A percentile compares a stretch with the other conserved stretches of the same genome.
phyloP scores from a whole-genome alignment of 2,888 invertebrate genomes.

The Prosapia bicincta region DNA sequence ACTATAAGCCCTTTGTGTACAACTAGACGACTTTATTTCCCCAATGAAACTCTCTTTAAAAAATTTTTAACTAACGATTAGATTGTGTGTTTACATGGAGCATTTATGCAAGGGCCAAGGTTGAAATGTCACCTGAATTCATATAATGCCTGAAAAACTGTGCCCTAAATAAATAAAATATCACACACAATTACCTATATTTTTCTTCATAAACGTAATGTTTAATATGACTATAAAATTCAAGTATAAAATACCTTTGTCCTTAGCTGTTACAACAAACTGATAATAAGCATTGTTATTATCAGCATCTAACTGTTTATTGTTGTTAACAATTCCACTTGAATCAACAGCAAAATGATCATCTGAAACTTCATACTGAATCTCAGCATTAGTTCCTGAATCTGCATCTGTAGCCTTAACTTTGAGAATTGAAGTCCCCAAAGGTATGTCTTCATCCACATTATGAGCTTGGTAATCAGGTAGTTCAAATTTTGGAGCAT shows the following conservation, averaged over 20 bases:
- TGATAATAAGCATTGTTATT: slow-evolving; percentile 96
- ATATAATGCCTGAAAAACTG: too few species aligned
- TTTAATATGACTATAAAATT: too few species aligned
- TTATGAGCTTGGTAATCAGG: slow-evolving; percentile 97
- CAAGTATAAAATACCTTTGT: slow-evolving; percentile 71
- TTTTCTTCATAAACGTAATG: too few species aligned
- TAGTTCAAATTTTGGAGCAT: slow-evolving; percentile 92
- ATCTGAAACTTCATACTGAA: slow-evolving; percentile 86
- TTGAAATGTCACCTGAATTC: too few species aligned
- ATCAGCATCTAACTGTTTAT: slow-evolving; percentile 88
- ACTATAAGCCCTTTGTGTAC: too few species aligned
- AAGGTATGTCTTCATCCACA: slow-evolving; percentile 89
- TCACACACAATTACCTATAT: too few species aligned
- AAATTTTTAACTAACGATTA: too few species aligned
- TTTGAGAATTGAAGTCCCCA: slow-evolving; percentile 89
- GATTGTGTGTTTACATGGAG: too few species aligned
- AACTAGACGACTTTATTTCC: too few species aligned
- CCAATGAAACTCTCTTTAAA: too few species aligned
- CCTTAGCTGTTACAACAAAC: slow-evolving; percentile 89
- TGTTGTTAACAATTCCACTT: slow-evolving; percentile 85
- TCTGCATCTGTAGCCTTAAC: slow-evolving; percentile 96
- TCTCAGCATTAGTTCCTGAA: slow-evolving; percentile 92
- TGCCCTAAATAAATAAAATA: too few species aligned
- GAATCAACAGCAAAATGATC: slow-evolving; percentile 94
- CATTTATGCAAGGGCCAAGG: too few species aligned